A percentile compares a stretch with the other conserved stretches of the same genome.
Conservation (phyloP, 30 jellyfish, hydroid and myxozoan species). For the Cassiopea xamachana region DNA sequence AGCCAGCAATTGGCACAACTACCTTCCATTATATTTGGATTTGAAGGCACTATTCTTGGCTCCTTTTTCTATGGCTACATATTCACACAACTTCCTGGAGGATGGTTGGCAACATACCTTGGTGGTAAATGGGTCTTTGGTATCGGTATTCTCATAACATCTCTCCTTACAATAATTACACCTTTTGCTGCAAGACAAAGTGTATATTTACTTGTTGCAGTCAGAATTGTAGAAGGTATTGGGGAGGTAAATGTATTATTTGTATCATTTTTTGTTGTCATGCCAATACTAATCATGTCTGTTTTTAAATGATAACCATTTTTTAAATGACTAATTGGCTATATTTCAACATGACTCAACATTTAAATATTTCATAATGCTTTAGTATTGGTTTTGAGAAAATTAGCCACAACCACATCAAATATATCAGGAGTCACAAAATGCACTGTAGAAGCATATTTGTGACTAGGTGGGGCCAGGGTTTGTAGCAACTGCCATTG, state of each 20-base stretch:
- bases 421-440: too few species aligned
- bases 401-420: too few species aligned
- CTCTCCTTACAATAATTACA: conserved; percentile 81
- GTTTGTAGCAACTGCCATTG: too few species aligned
- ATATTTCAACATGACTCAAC: too few species aligned
- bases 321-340: too few species aligned
- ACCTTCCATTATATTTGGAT: not conserved
- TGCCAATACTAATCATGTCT: too few species aligned
- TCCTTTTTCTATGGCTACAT: conserved; percentile 93
- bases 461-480: too few species aligned
- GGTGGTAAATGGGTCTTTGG: conserved; percentile 97
- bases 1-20: not conserved
- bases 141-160: conserved; percentile 74
- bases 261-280: not conserved
- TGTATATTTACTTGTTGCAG: conserved; percentile 59
- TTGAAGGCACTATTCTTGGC: conserved; percentile 85
- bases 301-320: too few species aligned
- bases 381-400: too few species aligned
- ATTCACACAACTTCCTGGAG: conserved; percentile 89
- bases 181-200: conserved; percentile 87
- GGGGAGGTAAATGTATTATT: conserved; percentile 79
- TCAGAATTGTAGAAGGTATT: conserved; percentile 83
- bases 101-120: conserved; percentile 58
- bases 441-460: too few species aligned
- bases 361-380: too few species aligned